Evolutionary conservation across 2,113 vertebrate species (phyloP), one percentile per base, ranked within the genome.

Genomic region (Scartelaos histophorus): DNA sequence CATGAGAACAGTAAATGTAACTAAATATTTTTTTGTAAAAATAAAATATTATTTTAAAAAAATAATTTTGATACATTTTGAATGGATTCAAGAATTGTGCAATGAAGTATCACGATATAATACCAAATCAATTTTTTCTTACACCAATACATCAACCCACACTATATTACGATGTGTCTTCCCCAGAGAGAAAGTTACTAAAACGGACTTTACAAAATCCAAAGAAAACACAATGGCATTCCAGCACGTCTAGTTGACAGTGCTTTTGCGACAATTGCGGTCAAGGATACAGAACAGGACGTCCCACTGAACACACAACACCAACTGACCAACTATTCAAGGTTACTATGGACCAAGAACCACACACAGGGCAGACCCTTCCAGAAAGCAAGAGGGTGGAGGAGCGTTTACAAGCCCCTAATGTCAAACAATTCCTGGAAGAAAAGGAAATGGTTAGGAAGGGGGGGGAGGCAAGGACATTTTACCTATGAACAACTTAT

Each of bases 391-490:
- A 53, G 71, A 45, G 61, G 75, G 68, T 46, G n/a, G 34, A 51
- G 24, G 5, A 46, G 45, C 38, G 43, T 61, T 71, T 66, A 71
- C 45, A 60, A 21, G 46, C 38, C 62, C 1, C 51, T 56, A 49
- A 75, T 72, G 7, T 34, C 67, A 79, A 76, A 85, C 73, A 82
- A 79, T 82, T 79, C 79, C 79, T 85, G 79, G 83, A 85, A 85
- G 83, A 85, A 79, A 82, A 60, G 79, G 82, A 82, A 79, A 85
- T 54, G 67, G 45, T 51, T 60, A 49, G 22, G 54, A n/a, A 19
- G 46, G 54, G 45, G 45, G 24, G 22, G 56, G 43, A 60, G 56
- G n/a, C 11, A 21, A 53, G 16, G 19, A 51, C 38, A n/a, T 29
- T 38, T 49, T 67, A 49, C 15, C 25, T 15, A 35, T n/a, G 17